Base-by-base conservation (phyloP, 2,888 invertebrate genomes). In the Drosophila stalkeri region DNA sequence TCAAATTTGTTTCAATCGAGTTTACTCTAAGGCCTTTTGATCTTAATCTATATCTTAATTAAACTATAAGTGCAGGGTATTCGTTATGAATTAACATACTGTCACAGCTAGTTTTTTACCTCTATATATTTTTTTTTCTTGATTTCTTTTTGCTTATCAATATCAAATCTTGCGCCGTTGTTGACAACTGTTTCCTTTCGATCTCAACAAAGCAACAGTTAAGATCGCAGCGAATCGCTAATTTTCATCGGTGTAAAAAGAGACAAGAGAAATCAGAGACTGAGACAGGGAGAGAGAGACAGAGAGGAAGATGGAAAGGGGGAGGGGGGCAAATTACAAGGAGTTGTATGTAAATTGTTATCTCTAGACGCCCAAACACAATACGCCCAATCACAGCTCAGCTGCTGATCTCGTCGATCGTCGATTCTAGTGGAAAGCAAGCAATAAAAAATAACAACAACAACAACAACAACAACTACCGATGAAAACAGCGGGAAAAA, bases 321-420 rank as follows among this genome's bases (percentile, higher is more conserved):
- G 7, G 44, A 7, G 20, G 5, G 43, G 3, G 14, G 23, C 2
- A 5, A 14, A 16, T 31, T 68, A 89, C 80, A 81, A 80, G 80
- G 74, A 87, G 86, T 86, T 81, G 84, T 80, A 66, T 84, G 86
- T 81, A 89, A 77, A 75, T 74, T 60, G 76, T 75, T 74, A 69
- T 68, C 76, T 54, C 35, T 72, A 80, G 80, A 81, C 91, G 90
- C 88, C 88, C 78, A 88, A 86, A 87, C 91, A 82, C 86, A 78
- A 73, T 76, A 80, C 76, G 82, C 84, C 87, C 86, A 84, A 88
- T 72, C 75, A 31, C 37, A 57, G 51, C 54, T 35, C 35, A 37
- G 67, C 31, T 51, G 64, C 59, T 57, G 43, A 56, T 39, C 55
- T 23, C 55, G 41, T 55, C 55, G 61, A 43, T 70, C 44, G 47